Conservation (phyloP, 2,797 vertebrate genomes). For the Erpetoichthys calabaricus region DNA sequence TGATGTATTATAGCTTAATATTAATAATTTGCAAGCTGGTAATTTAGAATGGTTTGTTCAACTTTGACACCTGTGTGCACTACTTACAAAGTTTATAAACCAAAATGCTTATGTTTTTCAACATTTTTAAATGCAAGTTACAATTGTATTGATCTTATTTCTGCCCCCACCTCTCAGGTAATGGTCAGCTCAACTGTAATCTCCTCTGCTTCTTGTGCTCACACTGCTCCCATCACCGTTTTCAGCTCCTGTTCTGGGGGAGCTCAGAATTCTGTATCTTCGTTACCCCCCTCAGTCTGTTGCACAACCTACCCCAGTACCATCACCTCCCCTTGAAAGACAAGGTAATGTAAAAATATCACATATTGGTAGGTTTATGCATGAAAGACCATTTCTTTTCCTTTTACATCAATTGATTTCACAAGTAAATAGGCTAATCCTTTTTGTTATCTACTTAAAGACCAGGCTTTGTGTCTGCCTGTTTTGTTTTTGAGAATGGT, state of each 20-base stretch:
- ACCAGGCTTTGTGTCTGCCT: no score
- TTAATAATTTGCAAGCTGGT: no score
- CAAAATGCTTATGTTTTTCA: no score
- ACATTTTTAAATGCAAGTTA: neutral
- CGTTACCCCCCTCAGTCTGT: constrained; percentile 41
- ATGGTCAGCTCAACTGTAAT: constrained; percentile 57
- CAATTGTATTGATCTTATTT: neutral
- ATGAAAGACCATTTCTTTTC: no score
- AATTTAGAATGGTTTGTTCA: no score
- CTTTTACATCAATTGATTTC: no score
- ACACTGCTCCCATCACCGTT: constrained; percentile 38
- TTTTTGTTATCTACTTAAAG: no score
- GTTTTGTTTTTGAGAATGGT: no score
- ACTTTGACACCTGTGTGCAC: no score
- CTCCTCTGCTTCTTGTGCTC: constrained; percentile 40
- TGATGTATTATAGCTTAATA: no score
- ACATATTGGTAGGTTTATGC: neutral
- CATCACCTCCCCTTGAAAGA: constrained; percentile 38
- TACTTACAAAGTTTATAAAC: no score
- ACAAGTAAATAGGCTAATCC: no score
- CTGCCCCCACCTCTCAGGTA: constrained; percentile 44
- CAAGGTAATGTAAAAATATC: constrained; percentile 44
- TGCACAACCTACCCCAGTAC: constrained; percentile 43
- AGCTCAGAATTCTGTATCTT: constrained; percentile 41
- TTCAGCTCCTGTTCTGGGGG: constrained; percentile 49